Evolutionary conservation across 1,140 invertebrate genomes (phyloP), one percentile per base, ranked within the genome.

Genomic region (Drosophila sp.): DNA sequence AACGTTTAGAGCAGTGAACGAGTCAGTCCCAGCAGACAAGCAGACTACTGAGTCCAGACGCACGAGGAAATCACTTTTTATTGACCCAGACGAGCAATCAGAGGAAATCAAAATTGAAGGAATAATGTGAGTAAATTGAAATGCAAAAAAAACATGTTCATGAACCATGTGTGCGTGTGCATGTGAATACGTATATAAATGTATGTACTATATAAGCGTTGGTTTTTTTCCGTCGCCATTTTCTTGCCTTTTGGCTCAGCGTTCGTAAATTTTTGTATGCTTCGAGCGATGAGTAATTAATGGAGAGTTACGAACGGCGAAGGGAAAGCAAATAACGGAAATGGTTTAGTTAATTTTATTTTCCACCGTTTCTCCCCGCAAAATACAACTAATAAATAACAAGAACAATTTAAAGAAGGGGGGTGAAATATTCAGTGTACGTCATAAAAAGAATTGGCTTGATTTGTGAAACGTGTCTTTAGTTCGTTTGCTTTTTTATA

Each of bases 401-500:
- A 63, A 77, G 45, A 80, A 74, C 7, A 50, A 66, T 18, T 32
- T 25, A 36, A 36, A 27, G 21, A 16, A 45, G 38, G 3, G 41
- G 41, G 66, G 32, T 9, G 16, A 62, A 82, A 79, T 72, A 4
- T 72, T 76, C 76, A 67, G 83, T 63, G 65, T 63, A 83, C 76
- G 83, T 89, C 83, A 89, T 87, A 87, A 87, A 89, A 82, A 48
- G 78, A 87, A 87, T 87, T 89, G 87, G 84, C 84, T 77, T 89
- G 83, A 89, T 89, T 89, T 89, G 83, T 89, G 84, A 89, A 89
- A 89, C 83, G 83, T 89, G 83, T 89, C 80, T 89, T 89, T 89
- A 66, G 65, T 89, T 89, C 83, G 83, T 89, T 89, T 89, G 84
- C 84, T 89, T 78, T 89, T 89, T 89, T 89, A 89, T 89, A 89